Conservation (phyloP, 2,113 vertebrate genomes). For the Dermatemys mawii region DNA sequence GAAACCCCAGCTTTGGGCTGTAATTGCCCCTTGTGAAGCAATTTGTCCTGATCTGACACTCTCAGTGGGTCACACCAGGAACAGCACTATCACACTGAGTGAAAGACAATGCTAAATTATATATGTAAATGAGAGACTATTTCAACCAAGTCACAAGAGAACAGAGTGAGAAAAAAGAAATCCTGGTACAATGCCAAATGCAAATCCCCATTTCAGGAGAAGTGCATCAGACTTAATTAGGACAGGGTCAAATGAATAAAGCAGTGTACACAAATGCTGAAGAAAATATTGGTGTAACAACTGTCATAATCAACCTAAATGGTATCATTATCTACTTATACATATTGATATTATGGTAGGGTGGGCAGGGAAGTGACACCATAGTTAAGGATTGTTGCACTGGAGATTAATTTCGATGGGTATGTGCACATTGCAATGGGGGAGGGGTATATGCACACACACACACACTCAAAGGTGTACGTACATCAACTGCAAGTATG, state of each 20-base stretch:
- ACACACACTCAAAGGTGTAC: too few relatives aligned
- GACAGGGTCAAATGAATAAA: not conserved
- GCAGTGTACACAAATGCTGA: not conserved
- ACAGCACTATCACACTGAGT: slow-evolving; percentile 35
- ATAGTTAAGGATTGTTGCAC: not conserved
- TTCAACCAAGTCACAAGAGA: slow-evolving; percentile 29
- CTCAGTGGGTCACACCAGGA: too few relatives aligned
- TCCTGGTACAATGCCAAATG: not conserved
- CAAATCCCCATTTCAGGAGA: slow-evolving; percentile 9
- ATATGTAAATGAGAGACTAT: slow-evolving; percentile 66
- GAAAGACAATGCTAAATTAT: slow-evolving; percentile 70
- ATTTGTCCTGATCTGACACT: too few relatives aligned
- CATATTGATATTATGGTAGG: not conserved
- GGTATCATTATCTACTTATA: not conserved
- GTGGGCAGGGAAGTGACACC: not conserved
- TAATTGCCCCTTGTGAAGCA: too few relatives aligned
- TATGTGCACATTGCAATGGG: not conserved
- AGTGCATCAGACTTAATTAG: not conserved
- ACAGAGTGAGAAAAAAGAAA: slow-evolving; percentile 24
- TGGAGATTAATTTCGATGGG: not conserved
- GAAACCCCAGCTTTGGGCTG: too few relatives aligned
- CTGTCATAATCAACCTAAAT: not conserved
- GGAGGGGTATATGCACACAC: accelerated
- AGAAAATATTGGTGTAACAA: not conserved
- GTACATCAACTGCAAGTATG: not conserved